Evolutionary conservation across 2,888 invertebrate species (phyloP).

Genomic region (Microplitis manilae): DNA sequence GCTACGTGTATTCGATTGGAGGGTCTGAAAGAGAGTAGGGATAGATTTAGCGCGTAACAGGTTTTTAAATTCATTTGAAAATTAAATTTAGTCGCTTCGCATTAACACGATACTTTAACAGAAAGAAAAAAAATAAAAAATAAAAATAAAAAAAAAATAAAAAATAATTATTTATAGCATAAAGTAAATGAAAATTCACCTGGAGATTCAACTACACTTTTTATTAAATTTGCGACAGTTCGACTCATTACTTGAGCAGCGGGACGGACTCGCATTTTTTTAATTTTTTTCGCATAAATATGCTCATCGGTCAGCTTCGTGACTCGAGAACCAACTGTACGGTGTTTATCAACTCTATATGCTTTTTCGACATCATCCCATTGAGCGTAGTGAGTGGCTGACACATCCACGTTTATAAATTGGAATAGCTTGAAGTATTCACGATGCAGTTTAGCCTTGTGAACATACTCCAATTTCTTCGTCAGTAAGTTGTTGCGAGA

Average conservation of each 20-base stretch:
- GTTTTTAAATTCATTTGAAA: no score
- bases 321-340: background rate
- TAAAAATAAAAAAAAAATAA: no score
- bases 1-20: no score
- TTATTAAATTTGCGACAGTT: background rate
- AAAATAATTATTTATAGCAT: no score
- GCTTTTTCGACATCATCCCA: background rate
- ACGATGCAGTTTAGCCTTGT: background rate
- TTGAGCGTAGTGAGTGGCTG: background rate
- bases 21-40: no score
- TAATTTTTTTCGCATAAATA: slow-evolving; percentile 3
- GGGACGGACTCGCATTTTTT: background rate
- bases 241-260: background rate
- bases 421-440: no score
- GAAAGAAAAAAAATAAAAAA: no score
- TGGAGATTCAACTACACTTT: background rate
- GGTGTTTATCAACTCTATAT: background rate
- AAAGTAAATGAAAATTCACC: no score
- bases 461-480: background rate
- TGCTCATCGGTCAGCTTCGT: slow-evolving; percentile 8
- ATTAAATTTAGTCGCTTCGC: no score
- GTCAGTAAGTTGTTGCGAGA: background rate
- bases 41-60: no score
- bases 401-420: background rate
- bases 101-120: no score